Conservation (phyloP, 1,140 invertebrate genomes). For the Caenorhabditis briggsae region DNA sequence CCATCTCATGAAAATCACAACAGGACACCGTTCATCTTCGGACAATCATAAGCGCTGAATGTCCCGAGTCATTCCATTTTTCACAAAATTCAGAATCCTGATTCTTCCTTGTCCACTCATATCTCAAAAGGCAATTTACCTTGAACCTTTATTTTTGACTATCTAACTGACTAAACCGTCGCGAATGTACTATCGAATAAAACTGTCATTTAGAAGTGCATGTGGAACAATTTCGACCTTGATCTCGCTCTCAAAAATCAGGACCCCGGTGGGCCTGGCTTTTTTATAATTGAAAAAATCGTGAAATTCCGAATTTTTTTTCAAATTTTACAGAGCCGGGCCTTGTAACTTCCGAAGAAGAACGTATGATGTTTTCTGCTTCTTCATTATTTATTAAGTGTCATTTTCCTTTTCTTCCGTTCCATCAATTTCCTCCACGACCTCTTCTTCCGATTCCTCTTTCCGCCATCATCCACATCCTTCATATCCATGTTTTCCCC, state of each 20-base stretch:
- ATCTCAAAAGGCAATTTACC: conserved; percentile 13
- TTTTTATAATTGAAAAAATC: too few relatives aligned
- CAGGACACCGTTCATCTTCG: too few relatives aligned
- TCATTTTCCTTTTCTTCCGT: conserved; percentile 11
- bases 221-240: conserved; percentile 5
- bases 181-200: neutral
- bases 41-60: too few relatives aligned
- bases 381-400: neutral
- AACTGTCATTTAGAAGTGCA: conserved; percentile 1
- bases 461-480: neutral
- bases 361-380: too few relatives aligned
- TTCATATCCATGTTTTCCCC: neutral
- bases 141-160: neutral
- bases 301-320: too few relatives aligned
- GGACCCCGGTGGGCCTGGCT: too few relatives aligned
- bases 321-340: too few relatives aligned
- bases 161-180: neutral
- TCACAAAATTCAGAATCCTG: too few relatives aligned
- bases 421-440: neutral
- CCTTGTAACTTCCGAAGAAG: too few relatives aligned
- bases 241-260: neutral
- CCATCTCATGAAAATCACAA: too few relatives aligned
- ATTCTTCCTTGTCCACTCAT: too few relatives aligned
- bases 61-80: too few relatives aligned
- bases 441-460: neutral